Conservation (phyloP, 2,888 invertebrate species). For the Cryptosula pallasiana region DNA sequence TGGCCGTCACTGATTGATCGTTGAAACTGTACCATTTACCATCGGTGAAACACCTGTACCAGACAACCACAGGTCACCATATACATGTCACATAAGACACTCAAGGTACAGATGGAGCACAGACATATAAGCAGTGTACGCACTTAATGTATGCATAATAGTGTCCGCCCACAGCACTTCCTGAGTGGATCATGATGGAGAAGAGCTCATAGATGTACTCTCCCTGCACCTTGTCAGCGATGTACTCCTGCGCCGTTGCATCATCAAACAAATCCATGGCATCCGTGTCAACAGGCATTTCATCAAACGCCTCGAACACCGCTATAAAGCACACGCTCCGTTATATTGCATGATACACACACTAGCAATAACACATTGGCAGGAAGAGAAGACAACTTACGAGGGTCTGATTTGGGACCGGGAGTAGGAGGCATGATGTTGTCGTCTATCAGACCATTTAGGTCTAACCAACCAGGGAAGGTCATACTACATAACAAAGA, state of each 20-base stretch:
- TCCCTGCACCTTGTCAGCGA: constrained; percentile 51
- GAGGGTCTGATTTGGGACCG: not conserved
- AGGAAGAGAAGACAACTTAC: no score
- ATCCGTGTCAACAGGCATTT: not conserved
- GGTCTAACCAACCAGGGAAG: constrained; percentile 72
- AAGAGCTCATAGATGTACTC: constrained; percentile 79
- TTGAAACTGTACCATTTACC: constrained; percentile 82
- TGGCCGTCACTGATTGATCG: constrained; percentile 70
- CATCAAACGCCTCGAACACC: not conserved
- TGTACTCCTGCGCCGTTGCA: not conserved
- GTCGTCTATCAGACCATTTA: constrained; percentile 66
- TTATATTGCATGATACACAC: no score
- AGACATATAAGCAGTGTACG: constrained; percentile 50
- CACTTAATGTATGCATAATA: constrained; percentile 83
- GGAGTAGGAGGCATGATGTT: constrained; percentile 17
- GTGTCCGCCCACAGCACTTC: constrained; percentile 83
- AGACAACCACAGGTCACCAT: no score
- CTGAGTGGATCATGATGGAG: constrained; percentile 86
- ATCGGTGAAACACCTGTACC: constrained; percentile 55
- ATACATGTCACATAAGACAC: not conserved
- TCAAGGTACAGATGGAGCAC: not conserved
- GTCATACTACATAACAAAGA: constrained; percentile 62
- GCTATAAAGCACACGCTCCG: not conserved
- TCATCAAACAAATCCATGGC: not conserved
- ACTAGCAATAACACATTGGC: no score